Evolutionary conservation across 2,888 invertebrate species (phyloP).

Genomic region (Watsonalla binaria): DNA sequence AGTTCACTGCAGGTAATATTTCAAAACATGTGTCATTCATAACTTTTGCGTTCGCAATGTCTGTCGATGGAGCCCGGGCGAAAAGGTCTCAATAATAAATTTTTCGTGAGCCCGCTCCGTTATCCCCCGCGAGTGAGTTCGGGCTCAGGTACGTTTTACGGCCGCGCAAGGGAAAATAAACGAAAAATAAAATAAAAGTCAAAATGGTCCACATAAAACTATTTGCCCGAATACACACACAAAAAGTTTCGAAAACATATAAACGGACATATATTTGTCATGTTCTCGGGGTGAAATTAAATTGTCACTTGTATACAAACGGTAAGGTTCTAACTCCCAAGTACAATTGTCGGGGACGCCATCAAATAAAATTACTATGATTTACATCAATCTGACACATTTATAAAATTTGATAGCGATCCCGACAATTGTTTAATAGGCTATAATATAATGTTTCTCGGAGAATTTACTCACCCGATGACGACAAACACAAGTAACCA

Average conservation of each 20-base stretch:
- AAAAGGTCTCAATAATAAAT: constrained; percentile 79
- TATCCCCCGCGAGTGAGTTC: constrained; percentile 71
- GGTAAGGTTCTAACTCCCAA: background rate
- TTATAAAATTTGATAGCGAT: too few relatives aligned
- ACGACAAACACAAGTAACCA: background rate
- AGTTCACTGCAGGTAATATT: constrained; percentile 77
- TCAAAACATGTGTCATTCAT: constrained; percentile 80
- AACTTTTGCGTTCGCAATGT: constrained; percentile 78
- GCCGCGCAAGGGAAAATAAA: constrained; percentile 76
- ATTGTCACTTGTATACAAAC: constrained; percentile 11
- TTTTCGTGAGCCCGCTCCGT: constrained; percentile 74
- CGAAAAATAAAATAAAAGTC: constrained; percentile 79
- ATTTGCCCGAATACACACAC: constrained; percentile 62
- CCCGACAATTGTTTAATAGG: background rate
- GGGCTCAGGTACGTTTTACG: constrained; percentile 78
- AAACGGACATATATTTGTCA: constrained; percentile 36
- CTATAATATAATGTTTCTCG: too few relatives aligned
- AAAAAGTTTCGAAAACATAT: constrained; percentile 53
- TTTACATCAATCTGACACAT: background rate
- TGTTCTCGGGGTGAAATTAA: constrained; percentile 32
- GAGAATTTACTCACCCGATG: too few relatives aligned
- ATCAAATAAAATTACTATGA: background rate
- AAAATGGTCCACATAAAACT: constrained; percentile 76
- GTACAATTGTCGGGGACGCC: background rate
- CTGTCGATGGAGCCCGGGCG: constrained; percentile 75